Evolutionary conservation across 2,113 vertebrate genomes (phyloP).

Genomic region (Scartelaos histophorus): DNA sequence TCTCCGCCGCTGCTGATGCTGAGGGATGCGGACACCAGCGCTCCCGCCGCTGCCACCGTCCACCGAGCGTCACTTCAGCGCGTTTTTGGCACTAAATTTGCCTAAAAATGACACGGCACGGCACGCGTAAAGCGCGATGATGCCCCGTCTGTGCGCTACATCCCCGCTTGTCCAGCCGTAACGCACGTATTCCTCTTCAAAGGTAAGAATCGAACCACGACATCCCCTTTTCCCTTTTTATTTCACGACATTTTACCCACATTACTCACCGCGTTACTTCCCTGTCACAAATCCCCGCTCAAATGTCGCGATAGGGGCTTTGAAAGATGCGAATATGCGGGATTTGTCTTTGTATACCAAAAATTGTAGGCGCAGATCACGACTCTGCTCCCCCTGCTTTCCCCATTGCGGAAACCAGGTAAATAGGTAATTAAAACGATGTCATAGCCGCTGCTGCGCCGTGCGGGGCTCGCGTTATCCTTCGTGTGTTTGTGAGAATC

Average conservation of each 20-base stretch:
- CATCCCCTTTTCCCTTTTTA: slow-evolving; percentile 55
- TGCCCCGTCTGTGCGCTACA: slow-evolving; percentile 36
- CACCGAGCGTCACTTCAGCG: slow-evolving; percentile 34
- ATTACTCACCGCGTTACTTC: not conserved
- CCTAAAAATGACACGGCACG: slow-evolving; percentile 33
- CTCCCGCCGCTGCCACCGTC: not conserved
- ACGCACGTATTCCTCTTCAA: slow-evolving; percentile 58
- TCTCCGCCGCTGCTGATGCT: slow-evolving; percentile 57
- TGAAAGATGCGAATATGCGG: slow-evolving; percentile 23
- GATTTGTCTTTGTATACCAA: slow-evolving; percentile 23
- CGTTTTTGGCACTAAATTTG: slow-evolving; percentile 58
- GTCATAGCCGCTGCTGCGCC: slow-evolving; percentile 55
- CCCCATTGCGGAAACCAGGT: slow-evolving; percentile 48
- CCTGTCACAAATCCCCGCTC: not conserved
- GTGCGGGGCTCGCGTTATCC: not conserved
- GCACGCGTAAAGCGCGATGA: slow-evolving; percentile 40
- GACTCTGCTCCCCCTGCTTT: slow-evolving; percentile 28
- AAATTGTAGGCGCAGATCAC: slow-evolving; percentile 42
- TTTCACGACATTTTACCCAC: slow-evolving; percentile 46
- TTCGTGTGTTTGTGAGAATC: slow-evolving; percentile 6
- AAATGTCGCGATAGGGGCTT: slow-evolving; percentile 10
- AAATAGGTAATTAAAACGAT: slow-evolving; percentile 49
- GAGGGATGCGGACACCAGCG: slow-evolving; percentile 39
- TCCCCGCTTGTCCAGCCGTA: slow-evolving; percentile 53
- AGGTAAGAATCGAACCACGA: slow-evolving; percentile 55